These are phyloP conservation scores for Parochlus steinenii DNA, from an alignment of 2,888 invertebrate species.

Conservation along the genomic window DNA sequence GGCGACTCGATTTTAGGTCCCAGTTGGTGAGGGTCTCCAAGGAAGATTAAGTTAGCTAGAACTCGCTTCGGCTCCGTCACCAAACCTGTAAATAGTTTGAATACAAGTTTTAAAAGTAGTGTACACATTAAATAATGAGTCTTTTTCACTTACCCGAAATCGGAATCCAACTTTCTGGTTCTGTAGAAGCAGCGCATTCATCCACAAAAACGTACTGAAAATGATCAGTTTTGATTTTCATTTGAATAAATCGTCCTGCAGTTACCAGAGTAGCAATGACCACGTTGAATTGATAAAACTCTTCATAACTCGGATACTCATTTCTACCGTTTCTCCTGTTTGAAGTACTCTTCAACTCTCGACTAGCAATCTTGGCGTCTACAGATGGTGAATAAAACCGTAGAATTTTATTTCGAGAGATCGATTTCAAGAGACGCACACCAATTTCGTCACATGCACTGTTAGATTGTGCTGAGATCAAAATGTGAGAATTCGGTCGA, in stretches of 20 bases:
- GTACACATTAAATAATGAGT: neutral
- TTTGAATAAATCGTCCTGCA: slow-evolving; percentile 26
- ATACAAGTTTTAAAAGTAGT: neutral
- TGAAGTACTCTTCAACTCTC: slow-evolving; percentile 27
- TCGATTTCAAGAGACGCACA: slow-evolving; percentile 27
- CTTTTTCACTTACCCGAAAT: slow-evolving; percentile 23
- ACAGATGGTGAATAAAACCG: slow-evolving; percentile 31
- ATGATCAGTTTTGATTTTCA: slow-evolving; percentile 10
- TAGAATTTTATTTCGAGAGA: slow-evolving; percentile 24
- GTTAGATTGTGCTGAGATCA: slow-evolving; percentile 54
- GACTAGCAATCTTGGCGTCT: slow-evolving; percentile 21
- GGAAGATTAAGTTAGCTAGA: neutral
- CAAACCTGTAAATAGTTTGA: neutral
- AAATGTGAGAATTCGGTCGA: slow-evolving; percentile 31
- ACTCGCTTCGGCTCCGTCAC: neutral
- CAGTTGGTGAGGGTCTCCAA: slow-evolving; percentile 56
- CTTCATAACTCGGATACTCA: slow-evolving; percentile 28
- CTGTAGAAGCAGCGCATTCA: slow-evolving; percentile 57
- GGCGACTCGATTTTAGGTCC: slow-evolving; percentile 41
- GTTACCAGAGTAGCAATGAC: slow-evolving; percentile 47
- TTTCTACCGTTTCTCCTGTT: slow-evolving; percentile 24
- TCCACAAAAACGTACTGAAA: slow-evolving; percentile 59
- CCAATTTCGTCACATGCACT: slow-evolving; percentile 54
- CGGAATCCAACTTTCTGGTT: slow-evolving; percentile 49
- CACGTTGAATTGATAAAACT: slow-evolving; percentile 37